Base-by-base conservation (phyloP, 2,113 vertebrate genomes). In the Pangasianodon hypophthalmus region DNA sequence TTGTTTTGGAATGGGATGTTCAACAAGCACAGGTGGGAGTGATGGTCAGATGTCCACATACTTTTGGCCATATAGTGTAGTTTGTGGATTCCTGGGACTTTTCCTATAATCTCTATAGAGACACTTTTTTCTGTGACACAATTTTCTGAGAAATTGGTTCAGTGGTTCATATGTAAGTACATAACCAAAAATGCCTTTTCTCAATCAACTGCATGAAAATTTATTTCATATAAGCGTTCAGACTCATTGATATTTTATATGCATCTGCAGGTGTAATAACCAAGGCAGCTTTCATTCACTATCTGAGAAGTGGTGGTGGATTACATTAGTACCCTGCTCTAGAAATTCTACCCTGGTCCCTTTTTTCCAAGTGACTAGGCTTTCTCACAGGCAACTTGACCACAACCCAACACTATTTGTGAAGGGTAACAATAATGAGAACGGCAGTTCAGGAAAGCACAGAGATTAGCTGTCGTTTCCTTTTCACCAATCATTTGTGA, bases 401-500 rank as follows among this genome's bases (percentile, higher is more conserved):
- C 62, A 67, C 62, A 86, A 86, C 48, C 10, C 44, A 64, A 24
- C 29, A 69, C 6, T 52, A 32, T 50, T 26, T 69, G 77, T 82
- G 29, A 88, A n/a, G 41, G 46, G 6, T n/a, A 52, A 88, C 13
- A 67, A 69, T 80, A 88, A 60, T 62, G 41, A 88, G 9, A 64
- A 86, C 64, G 10, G 67, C 46, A 54, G 69, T 83, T 83, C 18
- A 29, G 50, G 84, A 32, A 87, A 54, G 60, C 46, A 69, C 21
- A 87, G 52, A 87, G 67, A 84, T 90, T 87, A 87, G 80, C 86
- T 87, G 71, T 75, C 44, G 16, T 87, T 87, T 56, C 52, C 48
- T 69, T 58, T 21, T 50, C 16, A 41, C 82, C 90, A 80, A 88
- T 88, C 14, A 87, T 5, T 50, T 46, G 80, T 50, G 82, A 85